Conservation (phyloP, 2,797 vertebrate species). For the Coluber constrictor region DNA sequence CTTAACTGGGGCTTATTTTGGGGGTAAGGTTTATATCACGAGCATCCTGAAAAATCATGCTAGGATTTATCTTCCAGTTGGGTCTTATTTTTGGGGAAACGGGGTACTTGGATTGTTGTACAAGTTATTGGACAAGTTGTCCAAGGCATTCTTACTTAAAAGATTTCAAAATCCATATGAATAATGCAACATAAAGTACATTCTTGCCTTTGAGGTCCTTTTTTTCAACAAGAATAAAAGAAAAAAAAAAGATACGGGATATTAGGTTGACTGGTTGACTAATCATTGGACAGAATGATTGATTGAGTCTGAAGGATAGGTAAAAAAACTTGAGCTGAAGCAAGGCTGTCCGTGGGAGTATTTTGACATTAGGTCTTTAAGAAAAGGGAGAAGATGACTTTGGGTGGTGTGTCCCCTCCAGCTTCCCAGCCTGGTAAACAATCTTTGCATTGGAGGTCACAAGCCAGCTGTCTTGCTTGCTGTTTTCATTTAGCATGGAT, state of each 20-base stretch:
- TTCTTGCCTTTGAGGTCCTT: slow-evolving; percentile 33
- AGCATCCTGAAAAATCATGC: too few species aligned
- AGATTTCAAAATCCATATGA: slow-evolving; percentile 45
- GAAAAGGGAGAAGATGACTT: slow-evolving; percentile 27
- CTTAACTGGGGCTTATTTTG: too few species aligned
- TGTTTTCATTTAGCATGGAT: slow-evolving; percentile 48
- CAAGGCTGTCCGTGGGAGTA: not conserved
- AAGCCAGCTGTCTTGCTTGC: slow-evolving; percentile 34
- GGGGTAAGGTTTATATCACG: too few species aligned
- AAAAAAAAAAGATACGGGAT: not conserved
- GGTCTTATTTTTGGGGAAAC: too few species aligned
- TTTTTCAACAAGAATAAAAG: slow-evolving; percentile 39
- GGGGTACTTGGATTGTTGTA: slow-evolving; percentile 24
- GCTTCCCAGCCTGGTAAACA: slow-evolving; percentile 20
- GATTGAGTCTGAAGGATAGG: not conserved
- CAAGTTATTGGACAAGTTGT: slow-evolving; percentile 32
- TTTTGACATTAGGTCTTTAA: slow-evolving; percentile 32
- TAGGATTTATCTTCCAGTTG: too few species aligned
- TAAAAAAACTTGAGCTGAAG: not conserved
- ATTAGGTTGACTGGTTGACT: slow-evolving; percentile 10
- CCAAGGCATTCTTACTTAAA: slow-evolving; percentile 42
- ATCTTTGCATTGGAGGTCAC: slow-evolving; percentile 39
- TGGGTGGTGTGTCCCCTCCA: not conserved
- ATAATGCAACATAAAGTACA: slow-evolving; percentile 16
- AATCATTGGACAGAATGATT: slow-evolving; percentile 28